Base-by-base conservation (phyloP, 2,797 vertebrate genomes). In the Trichosurus vulpecula region DNA sequence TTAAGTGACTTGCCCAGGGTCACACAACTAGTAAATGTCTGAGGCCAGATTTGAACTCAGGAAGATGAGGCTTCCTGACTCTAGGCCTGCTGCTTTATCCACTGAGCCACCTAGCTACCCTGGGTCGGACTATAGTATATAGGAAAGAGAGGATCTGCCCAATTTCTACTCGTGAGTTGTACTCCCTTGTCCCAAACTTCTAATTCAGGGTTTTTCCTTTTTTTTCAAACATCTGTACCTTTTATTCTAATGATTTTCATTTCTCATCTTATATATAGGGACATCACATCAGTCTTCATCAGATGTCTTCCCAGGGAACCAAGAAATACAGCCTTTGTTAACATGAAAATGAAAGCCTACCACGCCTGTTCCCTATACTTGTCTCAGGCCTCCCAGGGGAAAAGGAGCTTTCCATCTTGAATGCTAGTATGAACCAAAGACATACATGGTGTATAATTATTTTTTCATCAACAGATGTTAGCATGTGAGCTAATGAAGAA, bases 241-340 rank as follows among this genome's bases (percentile, higher is more conserved):
- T 91, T 47, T 92, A 47, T 91, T 87, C 25, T 90, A 58, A 94
- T 74, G 19, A n/a, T 53, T 89, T 97, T 94, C 61, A 54, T 95
- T 97, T 96, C 54, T 96, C 92, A 92, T 94, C 90, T 96, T 66
- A 93, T 92, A 97, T 96, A 93, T 55, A 91, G 29, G 93, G 52
- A 47, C 29, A 61, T 92, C 94, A 95, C 92, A 90, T 96, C 92
- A 47, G 98, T 97, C 97, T 91, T 96, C n/a, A 95, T 66, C 91
- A 92, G 92, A 94, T 96, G 89, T 91, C 94, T 97, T 95, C 94
- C 95, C 90, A 92, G 91, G 55, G 95, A 95, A 54, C 90, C 56
- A 91, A 56, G 90, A 47, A 53, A 11, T 29, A 51, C 11, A 93
- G 54, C 90, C 94, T 94, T 94, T 95, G 47, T 91, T 13, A 53